Percentiles rank a stretch among this genome's conserved stretches.
Conservation (phyloP, 2,113 vertebrate genomes). For the Atlantisia rogersi region DNA sequence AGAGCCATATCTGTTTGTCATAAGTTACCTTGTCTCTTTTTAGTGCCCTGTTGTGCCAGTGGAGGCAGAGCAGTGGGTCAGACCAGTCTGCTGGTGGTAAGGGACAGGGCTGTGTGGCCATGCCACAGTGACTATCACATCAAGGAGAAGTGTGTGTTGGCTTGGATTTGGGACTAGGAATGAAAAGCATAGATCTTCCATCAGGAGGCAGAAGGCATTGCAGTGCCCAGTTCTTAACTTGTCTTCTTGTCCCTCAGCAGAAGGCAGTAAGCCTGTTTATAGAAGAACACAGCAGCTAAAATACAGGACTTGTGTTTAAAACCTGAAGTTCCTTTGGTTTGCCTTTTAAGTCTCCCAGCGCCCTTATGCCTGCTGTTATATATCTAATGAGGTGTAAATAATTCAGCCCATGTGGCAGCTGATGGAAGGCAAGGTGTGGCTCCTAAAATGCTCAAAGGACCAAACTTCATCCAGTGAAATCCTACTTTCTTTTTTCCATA, state of each 20-base stretch:
- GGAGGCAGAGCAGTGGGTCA: not conserved
- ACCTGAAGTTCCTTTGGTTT: not conserved
- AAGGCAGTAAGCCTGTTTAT: not conserved
- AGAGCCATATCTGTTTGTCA: not conserved
- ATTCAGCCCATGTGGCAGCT: not conserved
- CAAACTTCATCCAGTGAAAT: not conserved
- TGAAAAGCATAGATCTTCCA: not conserved
- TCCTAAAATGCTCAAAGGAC: not conserved
- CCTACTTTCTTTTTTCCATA: not conserved
- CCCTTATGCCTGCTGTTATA: not conserved
- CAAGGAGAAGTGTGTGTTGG: not conserved
- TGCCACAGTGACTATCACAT: not conserved
- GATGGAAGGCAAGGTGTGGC: not conserved
- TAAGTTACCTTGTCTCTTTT: not conserved
- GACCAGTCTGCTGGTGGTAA: not conserved
- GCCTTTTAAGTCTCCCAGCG: not conserved
- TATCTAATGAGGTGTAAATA: conserved; percentile 1
- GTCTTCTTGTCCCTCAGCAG: not conserved
- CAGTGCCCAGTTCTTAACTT: not conserved
- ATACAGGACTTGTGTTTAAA: not conserved
- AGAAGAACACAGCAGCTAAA: not conserved
- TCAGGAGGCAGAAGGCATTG: not conserved
- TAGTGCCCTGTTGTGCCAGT: not conserved
- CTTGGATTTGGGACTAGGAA: not conserved
- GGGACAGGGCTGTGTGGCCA: not conserved